A percentile compares a stretch with the other conserved stretches of the same genome.
Conservation (phyloP, 2,113 vertebrate genomes). For the Tauraco erythrolophus region DNA sequence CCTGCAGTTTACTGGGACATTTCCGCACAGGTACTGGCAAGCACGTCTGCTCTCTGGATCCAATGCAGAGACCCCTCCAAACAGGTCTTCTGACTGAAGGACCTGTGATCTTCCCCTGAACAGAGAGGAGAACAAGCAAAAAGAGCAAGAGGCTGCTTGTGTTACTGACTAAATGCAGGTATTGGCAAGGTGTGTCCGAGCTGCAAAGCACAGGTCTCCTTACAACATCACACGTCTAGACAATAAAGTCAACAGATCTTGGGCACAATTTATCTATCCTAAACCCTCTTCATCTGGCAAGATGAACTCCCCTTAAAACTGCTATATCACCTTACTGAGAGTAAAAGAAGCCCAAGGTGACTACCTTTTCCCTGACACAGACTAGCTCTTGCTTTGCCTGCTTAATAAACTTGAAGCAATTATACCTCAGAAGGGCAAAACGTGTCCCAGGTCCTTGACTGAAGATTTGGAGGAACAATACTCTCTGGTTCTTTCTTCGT, state of each 20-base stretch:
- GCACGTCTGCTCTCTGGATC: not conserved
- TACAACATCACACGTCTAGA: not conserved
- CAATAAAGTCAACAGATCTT: not conserved
- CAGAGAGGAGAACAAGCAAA: not conserved
- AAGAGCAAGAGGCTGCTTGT: not conserved
- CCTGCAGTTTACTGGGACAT: slow-evolving; percentile 83
- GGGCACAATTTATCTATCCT: not conserved
- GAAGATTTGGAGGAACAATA: slow-evolving; percentile 84
- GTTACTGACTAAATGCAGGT: not conserved
- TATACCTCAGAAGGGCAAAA: slow-evolving; percentile 83
- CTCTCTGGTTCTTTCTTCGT: slow-evolving; percentile 79
- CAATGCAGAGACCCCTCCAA: slow-evolving; percentile 76
- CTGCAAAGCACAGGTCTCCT: not conserved
- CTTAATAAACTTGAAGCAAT: not conserved
- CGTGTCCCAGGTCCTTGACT: slow-evolving; percentile 72
- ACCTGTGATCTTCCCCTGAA: slow-evolving; percentile 75
- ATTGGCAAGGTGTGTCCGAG: not conserved
- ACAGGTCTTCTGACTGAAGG: slow-evolving; percentile 52
- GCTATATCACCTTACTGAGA: not conserved
- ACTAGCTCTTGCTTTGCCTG: not conserved
- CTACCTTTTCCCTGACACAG: not conserved
- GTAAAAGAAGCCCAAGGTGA: not conserved
- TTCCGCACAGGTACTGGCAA: slow-evolving; percentile 42
- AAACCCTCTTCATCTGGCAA: not conserved
- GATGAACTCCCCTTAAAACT: not conserved